Percentiles rank a stretch among this genome's conserved stretches.
Evolutionary conservation across 1,140 invertebrate species (phyloP).

Genomic region (Drosophila athabasca): DNA sequence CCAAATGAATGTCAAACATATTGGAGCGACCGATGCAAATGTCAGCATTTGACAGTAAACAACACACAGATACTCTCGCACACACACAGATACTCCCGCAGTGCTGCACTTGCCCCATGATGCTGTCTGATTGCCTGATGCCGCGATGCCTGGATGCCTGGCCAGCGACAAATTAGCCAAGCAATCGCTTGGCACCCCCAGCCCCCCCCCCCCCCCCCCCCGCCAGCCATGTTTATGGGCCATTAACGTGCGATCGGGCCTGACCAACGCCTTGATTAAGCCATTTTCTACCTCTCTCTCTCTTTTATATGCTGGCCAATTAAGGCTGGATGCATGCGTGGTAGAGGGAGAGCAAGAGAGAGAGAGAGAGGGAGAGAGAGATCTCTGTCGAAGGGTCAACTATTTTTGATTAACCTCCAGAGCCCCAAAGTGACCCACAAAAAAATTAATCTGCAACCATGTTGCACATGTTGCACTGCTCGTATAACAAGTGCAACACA

Average conservation of each 20-base stretch:
- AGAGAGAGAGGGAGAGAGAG: slow-evolving; percentile 8
- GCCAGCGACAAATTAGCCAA: slow-evolving; percentile 78
- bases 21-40: slow-evolving; percentile 75
- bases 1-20: slow-evolving; percentile 78
- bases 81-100: slow-evolving; percentile 18
- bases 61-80: slow-evolving; percentile 46
- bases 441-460: too few relatives aligned
- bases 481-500: slow-evolving; percentile 45
- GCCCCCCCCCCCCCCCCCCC: too few relatives aligned
- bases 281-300: slow-evolving; percentile 51
- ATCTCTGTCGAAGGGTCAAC: slow-evolving; percentile 42
- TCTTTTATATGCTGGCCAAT: slow-evolving; percentile 71
- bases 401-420: slow-evolving; percentile 75
- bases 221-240: slow-evolving; percentile 66
- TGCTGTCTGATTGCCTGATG: slow-evolving; percentile 52
- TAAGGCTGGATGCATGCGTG: slow-evolving; percentile 70
- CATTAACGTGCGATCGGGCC: slow-evolving; percentile 66
- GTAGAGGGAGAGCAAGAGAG: slow-evolving; percentile 47
- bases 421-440: slow-evolving; percentile 41
- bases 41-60: slow-evolving; percentile 73
- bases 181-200: slow-evolving; percentile 59
- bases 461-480: too few relatives aligned
- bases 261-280: slow-evolving; percentile 75
- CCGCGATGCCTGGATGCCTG: slow-evolving; percentile 44
- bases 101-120: slow-evolving; percentile 72